Evolutionary conservation across 1,140 invertebrate species (phyloP).

Genomic region (Gerris buenoi): DNA sequence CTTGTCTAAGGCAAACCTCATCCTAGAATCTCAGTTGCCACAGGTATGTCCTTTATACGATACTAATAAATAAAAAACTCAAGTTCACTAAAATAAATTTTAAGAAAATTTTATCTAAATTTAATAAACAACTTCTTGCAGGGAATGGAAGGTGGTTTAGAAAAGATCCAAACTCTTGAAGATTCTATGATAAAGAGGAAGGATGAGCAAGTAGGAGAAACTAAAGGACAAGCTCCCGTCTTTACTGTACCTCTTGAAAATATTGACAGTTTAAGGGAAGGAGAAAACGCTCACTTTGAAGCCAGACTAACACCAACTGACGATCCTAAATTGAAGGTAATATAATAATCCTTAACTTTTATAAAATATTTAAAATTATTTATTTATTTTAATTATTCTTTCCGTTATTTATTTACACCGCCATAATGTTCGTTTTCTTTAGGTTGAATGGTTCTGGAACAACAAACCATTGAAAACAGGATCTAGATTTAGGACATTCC

Average conservation of each 20-base stretch:
- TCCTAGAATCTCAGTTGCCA: conserved; percentile 87
- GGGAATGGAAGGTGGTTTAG: conserved; percentile 82
- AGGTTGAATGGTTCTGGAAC: conserved; percentile 91
- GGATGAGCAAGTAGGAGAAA: conserved; percentile 51
- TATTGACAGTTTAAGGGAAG: conserved; percentile 67
- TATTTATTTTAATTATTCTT: neutral
- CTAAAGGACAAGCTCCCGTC: conserved; percentile 64
- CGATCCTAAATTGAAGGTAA: conserved; percentile 79
- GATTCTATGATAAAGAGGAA: conserved; percentile 59
- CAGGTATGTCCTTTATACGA: conserved; percentile 36
- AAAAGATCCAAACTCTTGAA: conserved; percentile 85
- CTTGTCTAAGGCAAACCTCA: conserved; percentile 76
- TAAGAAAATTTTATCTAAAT: too few species aligned
- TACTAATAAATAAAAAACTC: neutral
- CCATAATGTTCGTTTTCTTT: conserved; percentile 4
- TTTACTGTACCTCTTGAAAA: conserved; percentile 82
- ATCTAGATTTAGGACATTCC: conserved; percentile 82
- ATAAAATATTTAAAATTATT: neutral
- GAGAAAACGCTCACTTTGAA: conserved; percentile 89
- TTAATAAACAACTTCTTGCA: conserved; percentile 26
- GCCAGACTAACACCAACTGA: conserved; percentile 79
- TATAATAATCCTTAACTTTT: conserved; percentile 3
- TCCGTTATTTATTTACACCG: neutral
- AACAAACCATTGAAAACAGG: conserved; percentile 76
- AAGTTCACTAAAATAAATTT: neutral